Base-by-base conservation (phyloP, 2,797 vertebrate species). In the Enteromius argenteus region DNA sequence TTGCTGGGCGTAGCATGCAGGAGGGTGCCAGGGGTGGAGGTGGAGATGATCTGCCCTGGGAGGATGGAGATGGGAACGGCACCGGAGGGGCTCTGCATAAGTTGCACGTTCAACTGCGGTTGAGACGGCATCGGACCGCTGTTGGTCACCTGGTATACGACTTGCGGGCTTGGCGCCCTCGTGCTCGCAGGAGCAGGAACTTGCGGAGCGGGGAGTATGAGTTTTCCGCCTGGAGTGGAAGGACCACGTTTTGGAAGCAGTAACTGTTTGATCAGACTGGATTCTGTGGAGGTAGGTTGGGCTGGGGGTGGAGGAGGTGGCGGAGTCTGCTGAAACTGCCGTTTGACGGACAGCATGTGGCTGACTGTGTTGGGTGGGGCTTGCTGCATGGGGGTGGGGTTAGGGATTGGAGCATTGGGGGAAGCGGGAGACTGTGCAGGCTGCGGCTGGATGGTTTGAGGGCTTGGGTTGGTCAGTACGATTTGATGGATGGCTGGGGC, bases 181-280 rank as follows among this genome's bases (percentile, higher is more conserved):
- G 97, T 93, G 90, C 95, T 98, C 88, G 95, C 97, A 68, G 98
- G 97, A 90, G 96, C 95, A 87, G 98, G 97, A 90, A 99, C 96
- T 94, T 99, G 98, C 21, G 98, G 98, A 86, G 98, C 98, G 37
- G 98, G 97, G 66, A 99, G 96, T 84, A 99, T 99, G 79, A 99
- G 96, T 92, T 99, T 99, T 9, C 98, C 98, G 46, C 98, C 98
- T 0, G 98, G 98, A 17, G 97, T 99, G 4, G 97, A 96, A 91
- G 98, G 98, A 71, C 98, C 98, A 90, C 98, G 96, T 95, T 99
- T 99, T 78, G 98, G 98, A 96, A 99, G 98, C 92, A 99, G 95
- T 92, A 99, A 93, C 93, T 99, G 98, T 94, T 99, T 99, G 91
- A 99, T 99, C 92, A 99, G 95, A 93, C 98, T 99, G 80, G 98